These are phyloP conservation scores for Priocnemis perturbator DNA, from an alignment of 2,888 invertebrate species.

Conservation along the genomic window DNA sequence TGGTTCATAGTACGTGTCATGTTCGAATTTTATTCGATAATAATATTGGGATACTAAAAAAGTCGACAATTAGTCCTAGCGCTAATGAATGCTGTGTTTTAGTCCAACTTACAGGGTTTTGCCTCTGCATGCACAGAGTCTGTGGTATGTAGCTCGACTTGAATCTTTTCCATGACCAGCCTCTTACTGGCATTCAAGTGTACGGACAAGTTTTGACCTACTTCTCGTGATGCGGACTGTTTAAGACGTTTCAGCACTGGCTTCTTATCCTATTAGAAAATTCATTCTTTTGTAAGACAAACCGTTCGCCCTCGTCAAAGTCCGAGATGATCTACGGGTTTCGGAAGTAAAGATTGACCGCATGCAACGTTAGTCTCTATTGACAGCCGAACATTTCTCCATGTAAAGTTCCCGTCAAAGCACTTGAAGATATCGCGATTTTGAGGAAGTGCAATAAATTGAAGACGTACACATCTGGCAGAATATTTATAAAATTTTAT, in stretches of 20 bases:
- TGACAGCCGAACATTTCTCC: no score
- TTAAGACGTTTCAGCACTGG: conserved; percentile 58
- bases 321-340: no score
- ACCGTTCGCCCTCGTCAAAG: no score
- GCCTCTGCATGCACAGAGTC: conserved; percentile 51
- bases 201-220: conserved; percentile 70
- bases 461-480: neutral
- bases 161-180: conserved; percentile 71
- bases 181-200: conserved; percentile 69
- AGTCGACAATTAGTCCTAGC: no score
- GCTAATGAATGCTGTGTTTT: no score
- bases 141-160: conserved; percentile 65
- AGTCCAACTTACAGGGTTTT: conserved; percentile 64
- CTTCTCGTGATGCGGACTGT: conserved; percentile 55
- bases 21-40: no score
- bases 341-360: no score
- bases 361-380: neutral
- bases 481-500: conserved; percentile 12
- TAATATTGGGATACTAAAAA: no score
- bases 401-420: no score
- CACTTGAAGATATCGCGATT: conserved; percentile 1
- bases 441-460: conserved; percentile 35
- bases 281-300: conserved; percentile 35
- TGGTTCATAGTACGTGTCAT: no score
- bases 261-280: conserved; percentile 63